A percentile compares a stretch with the other conserved stretches of the same genome.
Evolutionary conservation across 2,113 vertebrate genomes (phyloP).

Genomic region (Rana temporaria): DNA sequence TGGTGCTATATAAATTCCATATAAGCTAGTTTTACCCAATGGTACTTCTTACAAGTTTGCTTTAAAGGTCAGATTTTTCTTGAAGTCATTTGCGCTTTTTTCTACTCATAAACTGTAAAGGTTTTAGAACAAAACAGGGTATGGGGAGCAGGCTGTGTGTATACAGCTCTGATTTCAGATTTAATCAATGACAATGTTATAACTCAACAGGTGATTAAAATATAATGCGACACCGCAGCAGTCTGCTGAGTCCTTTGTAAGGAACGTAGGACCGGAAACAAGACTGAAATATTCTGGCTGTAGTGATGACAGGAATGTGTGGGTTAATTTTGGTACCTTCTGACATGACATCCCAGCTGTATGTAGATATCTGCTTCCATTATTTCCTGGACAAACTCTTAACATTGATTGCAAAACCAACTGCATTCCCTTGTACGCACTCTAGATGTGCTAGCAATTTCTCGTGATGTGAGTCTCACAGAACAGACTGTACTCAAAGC

Average conservation of each 20-base stretch:
- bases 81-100: too few species aligned
- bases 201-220: constrained; percentile 23
- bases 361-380: constrained; percentile 7
- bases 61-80: too few species aligned
- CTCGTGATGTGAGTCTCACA: constrained; percentile 9
- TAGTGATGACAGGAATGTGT: constrained; percentile 31
- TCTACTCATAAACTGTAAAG: too few species aligned
- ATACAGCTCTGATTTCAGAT: constrained; percentile 31
- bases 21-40: too few species aligned
- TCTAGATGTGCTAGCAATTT: constrained; percentile 13
- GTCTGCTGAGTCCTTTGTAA: not conserved
- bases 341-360: constrained; percentile 46
- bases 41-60: too few species aligned
- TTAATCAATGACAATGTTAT: constrained; percentile 35
- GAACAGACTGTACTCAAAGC: constrained; percentile 34
- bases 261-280: constrained; percentile 18
- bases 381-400: constrained; percentile 14
- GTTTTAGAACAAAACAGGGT: not conserved
- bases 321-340: constrained; percentile 24
- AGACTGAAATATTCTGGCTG: constrained; percentile 2
- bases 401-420: not conserved
- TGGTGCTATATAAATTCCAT: too few species aligned
- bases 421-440: constrained; percentile 8
- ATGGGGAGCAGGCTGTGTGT: constrained; percentile 12
- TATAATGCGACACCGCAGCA: constrained; percentile 28